These are phyloP conservation scores for Laupala kohalensis DNA, from an alignment of 1,140 invertebrate genomes.

Conservation along the genomic window DNA sequence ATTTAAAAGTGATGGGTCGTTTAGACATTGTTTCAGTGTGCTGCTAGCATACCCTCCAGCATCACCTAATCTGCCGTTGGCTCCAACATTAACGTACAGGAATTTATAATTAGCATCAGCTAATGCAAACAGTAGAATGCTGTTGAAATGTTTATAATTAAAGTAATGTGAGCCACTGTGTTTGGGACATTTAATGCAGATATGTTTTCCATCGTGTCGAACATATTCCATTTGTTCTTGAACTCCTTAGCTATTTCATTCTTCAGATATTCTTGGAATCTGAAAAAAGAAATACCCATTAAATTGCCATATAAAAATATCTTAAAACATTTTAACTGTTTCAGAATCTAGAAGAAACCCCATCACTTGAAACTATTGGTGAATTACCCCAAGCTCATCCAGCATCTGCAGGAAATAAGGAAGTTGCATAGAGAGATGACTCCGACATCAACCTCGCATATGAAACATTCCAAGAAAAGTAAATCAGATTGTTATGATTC, in stretches of 20 bases:
- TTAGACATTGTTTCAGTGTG: too few relatives aligned
- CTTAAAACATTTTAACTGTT: background rate
- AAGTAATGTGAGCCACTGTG: constrained; percentile 20
- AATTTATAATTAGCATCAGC: constrained; percentile 24
- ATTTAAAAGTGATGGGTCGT: too few relatives aligned
- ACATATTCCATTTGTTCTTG: constrained; percentile 20
- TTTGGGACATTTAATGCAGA: constrained; percentile 20
- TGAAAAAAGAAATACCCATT: too few relatives aligned
- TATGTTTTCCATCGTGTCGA: constrained; percentile 24
- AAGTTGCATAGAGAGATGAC: background rate
- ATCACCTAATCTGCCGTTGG: constrained; percentile 20
- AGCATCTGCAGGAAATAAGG: background rate
- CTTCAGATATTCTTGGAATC: background rate
- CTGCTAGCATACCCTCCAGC: too few relatives aligned
- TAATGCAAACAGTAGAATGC: constrained; percentile 22
- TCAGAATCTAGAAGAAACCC: background rate
- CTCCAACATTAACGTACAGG: constrained; percentile 21
- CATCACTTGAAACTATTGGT: background rate
- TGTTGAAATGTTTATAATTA: constrained; percentile 25
- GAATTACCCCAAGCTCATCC: background rate
- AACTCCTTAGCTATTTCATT: constrained; percentile 6
- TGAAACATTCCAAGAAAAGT: background rate
- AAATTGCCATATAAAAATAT: too few relatives aligned
- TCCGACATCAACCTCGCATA: background rate
- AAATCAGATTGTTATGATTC: background rate